These are phyloP conservation scores for Scaptomyza reducta DNA, from an alignment of 2,888 invertebrate species.

Conservation along the genomic window DNA sequence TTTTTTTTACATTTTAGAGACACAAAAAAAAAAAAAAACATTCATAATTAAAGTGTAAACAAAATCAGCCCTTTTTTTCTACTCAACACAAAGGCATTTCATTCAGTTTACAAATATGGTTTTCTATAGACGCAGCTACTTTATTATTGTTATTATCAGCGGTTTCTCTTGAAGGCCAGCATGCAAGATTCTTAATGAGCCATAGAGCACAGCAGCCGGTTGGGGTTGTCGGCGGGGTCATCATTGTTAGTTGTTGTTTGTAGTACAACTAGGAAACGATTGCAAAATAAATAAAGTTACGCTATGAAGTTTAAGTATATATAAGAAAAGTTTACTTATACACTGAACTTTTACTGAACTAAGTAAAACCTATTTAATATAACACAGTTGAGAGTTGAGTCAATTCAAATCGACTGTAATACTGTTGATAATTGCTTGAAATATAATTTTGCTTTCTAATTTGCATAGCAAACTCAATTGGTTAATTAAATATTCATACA, in stretches of 20 bases:
- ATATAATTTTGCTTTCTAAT: neutral
- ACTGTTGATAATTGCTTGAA: neutral
- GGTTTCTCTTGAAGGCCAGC: slow-evolving; percentile 31
- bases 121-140: slow-evolving; percentile 14
- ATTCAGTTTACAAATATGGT: slow-evolving; percentile 39
- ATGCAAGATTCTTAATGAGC: slow-evolving; percentile 22
- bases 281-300: neutral
- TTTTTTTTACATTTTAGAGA: too few relatives aligned
- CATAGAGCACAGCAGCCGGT: slow-evolving; percentile 3
- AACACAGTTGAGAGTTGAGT: neutral
- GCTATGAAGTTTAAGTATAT: neutral
- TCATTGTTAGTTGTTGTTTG: slow-evolving; percentile 17
- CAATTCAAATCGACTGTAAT: neutral
- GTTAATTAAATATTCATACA: slow-evolving; percentile 8
- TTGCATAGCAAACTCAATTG: slow-evolving; percentile 9
- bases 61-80: slow-evolving; percentile 7
- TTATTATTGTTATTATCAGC: slow-evolving; percentile 35
- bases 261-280: slow-evolving; percentile 1
- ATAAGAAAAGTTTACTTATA: neutral
- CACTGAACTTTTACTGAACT: neutral
- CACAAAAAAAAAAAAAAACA: neutral
- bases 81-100: slow-evolving; percentile 35
- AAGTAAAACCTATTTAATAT: neutral
- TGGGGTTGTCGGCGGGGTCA: slow-evolving; percentile 11
- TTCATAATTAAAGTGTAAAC: neutral